A percentile compares a stretch with the other conserved stretches of the same genome.
These are phyloP conservation scores for Anguilla obscura DNA, from an alignment of 2,797 vertebrate species.

Conservation along the genomic window DNA sequence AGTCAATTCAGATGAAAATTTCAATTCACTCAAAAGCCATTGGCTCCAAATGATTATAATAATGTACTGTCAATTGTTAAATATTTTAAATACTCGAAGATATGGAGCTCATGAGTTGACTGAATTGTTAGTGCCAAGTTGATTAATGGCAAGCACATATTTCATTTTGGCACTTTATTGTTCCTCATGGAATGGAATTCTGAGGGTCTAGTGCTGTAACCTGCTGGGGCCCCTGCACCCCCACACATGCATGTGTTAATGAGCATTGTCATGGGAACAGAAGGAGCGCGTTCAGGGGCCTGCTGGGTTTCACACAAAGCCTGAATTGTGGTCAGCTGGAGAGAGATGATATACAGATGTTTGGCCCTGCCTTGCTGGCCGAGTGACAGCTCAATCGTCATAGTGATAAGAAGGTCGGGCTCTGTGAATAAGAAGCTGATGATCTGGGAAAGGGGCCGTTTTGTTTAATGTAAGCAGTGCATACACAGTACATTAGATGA, in stretches of 20 bases:
- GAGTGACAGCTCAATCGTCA: slow-evolving; percentile 45
- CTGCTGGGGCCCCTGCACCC: neutral
- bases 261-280: neutral
- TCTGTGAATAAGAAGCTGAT: slow-evolving; percentile 18
- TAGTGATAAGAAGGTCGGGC: slow-evolving; percentile 13
- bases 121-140: neutral
- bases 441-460: slow-evolving; percentile 39
- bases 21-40: neutral
- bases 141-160: neutral
- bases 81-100: neutral
- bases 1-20: neutral
- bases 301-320: slow-evolving; percentile 24
- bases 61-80: neutral
- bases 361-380: slow-evolving; percentile 45
- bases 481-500: slow-evolving; percentile 10
- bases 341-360: slow-evolving; percentile 48
- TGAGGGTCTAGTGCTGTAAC: neutral
- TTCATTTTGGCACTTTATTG: neutral
- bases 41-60: neutral
- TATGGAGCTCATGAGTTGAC: neutral
- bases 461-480: slow-evolving; percentile 36
- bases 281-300: neutral
- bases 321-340: slow-evolving; percentile 23
- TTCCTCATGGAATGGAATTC: neutral
- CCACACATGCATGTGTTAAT: neutral